These are phyloP conservation scores for Lacanobia oleracea DNA, from an alignment of 2,888 invertebrate species.

Conservation along the genomic window DNA sequence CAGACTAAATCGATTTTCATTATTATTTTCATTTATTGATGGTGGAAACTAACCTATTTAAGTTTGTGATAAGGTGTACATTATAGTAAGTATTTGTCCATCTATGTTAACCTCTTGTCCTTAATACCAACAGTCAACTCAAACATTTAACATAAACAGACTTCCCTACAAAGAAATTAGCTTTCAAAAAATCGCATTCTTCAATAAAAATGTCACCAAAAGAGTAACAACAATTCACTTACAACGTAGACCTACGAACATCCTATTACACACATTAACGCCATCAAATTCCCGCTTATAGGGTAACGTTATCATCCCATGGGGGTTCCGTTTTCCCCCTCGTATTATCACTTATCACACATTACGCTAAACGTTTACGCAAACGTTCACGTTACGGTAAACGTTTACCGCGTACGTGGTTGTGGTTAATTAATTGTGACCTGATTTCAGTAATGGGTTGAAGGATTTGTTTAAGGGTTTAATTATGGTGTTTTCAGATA, in stretches of 20 bases:
- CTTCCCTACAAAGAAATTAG: background rate
- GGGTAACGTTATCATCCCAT: constrained; percentile 67
- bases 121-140: too few species aligned
- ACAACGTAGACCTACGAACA: constrained; percentile 15
- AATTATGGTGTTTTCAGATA: background rate
- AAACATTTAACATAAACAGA: too few species aligned
- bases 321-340: constrained; percentile 58
- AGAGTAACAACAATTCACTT: constrained; percentile 15
- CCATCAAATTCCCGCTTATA: constrained; percentile 42
- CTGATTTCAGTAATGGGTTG: constrained; percentile 45
- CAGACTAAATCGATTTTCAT: too few species aligned
- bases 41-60: too few species aligned
- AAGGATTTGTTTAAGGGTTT: constrained; percentile 21
- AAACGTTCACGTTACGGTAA: constrained; percentile 54
- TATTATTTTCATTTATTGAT: too few species aligned
- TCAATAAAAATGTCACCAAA: constrained; percentile 29
- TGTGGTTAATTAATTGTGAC: constrained; percentile 48
- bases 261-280: constrained; percentile 56
- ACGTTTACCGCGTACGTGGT: constrained; percentile 56
- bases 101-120: too few species aligned
- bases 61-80: too few species aligned
- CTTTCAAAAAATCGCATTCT: background rate
- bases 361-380: constrained; percentile 64
- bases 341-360: constrained; percentile 69
- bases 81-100: too few species aligned